Evolutionary conservation across 2,113 vertebrate genomes (phyloP).

Genomic region (Leiothrix lutea): DNA sequence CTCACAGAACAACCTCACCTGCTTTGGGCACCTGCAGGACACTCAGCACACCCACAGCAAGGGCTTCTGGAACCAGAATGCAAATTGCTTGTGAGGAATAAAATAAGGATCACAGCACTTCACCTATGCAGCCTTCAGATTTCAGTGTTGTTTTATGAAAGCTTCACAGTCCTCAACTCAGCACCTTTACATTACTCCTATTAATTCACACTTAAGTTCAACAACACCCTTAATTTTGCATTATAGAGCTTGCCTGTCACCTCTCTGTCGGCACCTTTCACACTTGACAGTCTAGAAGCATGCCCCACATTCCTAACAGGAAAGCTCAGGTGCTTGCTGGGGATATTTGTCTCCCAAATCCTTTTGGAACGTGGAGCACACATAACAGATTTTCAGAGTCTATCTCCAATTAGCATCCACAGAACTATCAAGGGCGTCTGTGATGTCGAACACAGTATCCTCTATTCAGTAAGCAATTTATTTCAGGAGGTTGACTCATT

Average conservation of each 20-base stretch:
- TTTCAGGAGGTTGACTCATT: constrained; percentile 75
- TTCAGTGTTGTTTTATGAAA: background rate
- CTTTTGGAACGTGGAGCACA: background rate
- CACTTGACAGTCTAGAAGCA: background rate
- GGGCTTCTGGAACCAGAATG: background rate
- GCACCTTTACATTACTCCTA: background rate
- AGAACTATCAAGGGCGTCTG: constrained; percentile 13
- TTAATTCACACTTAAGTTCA: background rate
- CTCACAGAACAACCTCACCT: background rate
- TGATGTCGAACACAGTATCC: constrained; percentile 47
- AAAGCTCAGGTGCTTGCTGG: background rate
- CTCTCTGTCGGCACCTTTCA: background rate
- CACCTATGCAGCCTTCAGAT: background rate
- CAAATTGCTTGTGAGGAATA: background rate
- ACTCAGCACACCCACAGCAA: background rate
- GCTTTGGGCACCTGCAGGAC: background rate
- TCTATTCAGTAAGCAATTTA: constrained; percentile 52
- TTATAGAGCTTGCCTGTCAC: background rate
- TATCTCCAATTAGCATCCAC: background rate
- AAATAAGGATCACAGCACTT: background rate
- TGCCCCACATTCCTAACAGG: background rate
- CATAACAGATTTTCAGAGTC: background rate
- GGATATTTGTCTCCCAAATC: background rate
- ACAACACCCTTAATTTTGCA: background rate
- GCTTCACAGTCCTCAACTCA: background rate